phyloP scores from a whole-genome alignment of 2,888 invertebrate genomes.

The Cotesia congregata region DNA sequence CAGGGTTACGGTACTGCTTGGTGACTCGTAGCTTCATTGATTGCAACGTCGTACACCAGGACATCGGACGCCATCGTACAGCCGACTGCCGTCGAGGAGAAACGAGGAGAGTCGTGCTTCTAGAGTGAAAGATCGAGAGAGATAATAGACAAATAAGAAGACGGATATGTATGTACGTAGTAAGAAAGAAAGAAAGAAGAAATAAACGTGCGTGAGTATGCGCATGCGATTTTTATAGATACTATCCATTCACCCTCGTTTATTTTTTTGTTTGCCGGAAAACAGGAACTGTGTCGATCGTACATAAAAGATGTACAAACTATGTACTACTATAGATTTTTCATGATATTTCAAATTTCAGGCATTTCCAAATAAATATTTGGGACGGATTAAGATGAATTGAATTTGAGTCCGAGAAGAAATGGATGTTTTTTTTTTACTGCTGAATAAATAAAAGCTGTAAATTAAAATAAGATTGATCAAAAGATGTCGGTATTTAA shows the following conservation, averaged over 20 bases:
- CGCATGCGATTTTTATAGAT: neutral
- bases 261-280: conserved; percentile 24
- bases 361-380: too few relatives aligned
- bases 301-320: neutral
- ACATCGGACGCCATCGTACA: conserved; percentile 52
- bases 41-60: conserved; percentile 64
- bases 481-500: neutral
- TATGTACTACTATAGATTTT: conserved; percentile 3
- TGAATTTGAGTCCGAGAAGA: too few relatives aligned
- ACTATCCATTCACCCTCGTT: conserved; percentile 36
- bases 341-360: neutral
- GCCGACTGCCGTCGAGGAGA: conserved; percentile 43
- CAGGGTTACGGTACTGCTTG: conserved; percentile 60
- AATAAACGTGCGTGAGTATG: conserved; percentile 27
- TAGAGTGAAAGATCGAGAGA: neutral
- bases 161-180: neutral
- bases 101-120: conserved; percentile 44
- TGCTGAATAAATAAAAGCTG: neutral
- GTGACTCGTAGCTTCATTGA: conserved; percentile 68
- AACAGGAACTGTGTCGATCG: conserved; percentile 13
- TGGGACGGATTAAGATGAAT: too few relatives aligned
- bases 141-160: conserved; percentile 18
- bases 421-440: neutral
- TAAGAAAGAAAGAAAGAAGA: conserved; percentile 7
- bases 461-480: conserved; percentile 1